A percentile compares a stretch with the other conserved stretches of the same genome.
Evolutionary conservation across 37 sponge, comb jelly and placozoan species (phyloP).

Genomic region (Diacarnus erythraeanus): DNA sequence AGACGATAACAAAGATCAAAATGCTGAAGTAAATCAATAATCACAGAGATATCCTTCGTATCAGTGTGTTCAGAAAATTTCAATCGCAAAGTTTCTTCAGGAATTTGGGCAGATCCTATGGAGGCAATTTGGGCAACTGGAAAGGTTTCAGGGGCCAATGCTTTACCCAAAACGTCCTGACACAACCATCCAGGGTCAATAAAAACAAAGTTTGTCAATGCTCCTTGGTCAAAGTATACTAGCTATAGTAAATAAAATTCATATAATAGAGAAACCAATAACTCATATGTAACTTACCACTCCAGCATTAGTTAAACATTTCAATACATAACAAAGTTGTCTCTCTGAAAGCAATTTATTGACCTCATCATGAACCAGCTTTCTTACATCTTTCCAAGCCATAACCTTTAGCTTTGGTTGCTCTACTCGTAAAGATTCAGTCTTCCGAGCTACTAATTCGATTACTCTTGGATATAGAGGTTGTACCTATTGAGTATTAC

Average conservation of each 20-base stretch:
- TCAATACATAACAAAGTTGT: slow-evolving; percentile 62
- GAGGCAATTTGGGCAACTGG: slow-evolving; percentile 26
- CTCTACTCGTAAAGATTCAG: slow-evolving; percentile 45
- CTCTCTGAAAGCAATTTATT: slow-evolving; percentile 67
- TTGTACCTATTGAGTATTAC: slow-evolving; percentile 18
- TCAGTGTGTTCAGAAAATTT: slow-evolving; percentile 31
- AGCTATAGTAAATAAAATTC: slow-evolving; percentile 28
- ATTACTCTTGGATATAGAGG: slow-evolving; percentile 61
- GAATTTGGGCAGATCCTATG: slow-evolving; percentile 30
- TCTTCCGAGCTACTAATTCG: slow-evolving; percentile 37
- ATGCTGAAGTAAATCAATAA: slow-evolving; percentile 50
- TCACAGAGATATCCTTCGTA: slow-evolving; percentile 29
- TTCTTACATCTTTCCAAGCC: slow-evolving; percentile 33
- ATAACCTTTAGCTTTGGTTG: slow-evolving; percentile 50
- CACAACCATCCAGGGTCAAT: slow-evolving; percentile 82
- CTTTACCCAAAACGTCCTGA: slow-evolving; percentile 66
- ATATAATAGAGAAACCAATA: background rate
- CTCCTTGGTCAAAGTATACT: slow-evolving; percentile 64
- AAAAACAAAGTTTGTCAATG: slow-evolving; percentile 47
- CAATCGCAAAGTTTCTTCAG: slow-evolving; percentile 27
- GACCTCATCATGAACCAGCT: slow-evolving; percentile 46
- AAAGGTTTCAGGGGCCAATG: slow-evolving; percentile 65
- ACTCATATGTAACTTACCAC: slow-evolving; percentile 42
- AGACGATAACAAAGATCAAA: slow-evolving; percentile 66
- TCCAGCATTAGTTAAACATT: slow-evolving; percentile 65